A percentile compares a stretch with the other conserved stretches of the same genome.
phyloP scores from a whole-genome alignment of 2,888 invertebrate species.

The Petrolisthes cinctipes region DNA sequence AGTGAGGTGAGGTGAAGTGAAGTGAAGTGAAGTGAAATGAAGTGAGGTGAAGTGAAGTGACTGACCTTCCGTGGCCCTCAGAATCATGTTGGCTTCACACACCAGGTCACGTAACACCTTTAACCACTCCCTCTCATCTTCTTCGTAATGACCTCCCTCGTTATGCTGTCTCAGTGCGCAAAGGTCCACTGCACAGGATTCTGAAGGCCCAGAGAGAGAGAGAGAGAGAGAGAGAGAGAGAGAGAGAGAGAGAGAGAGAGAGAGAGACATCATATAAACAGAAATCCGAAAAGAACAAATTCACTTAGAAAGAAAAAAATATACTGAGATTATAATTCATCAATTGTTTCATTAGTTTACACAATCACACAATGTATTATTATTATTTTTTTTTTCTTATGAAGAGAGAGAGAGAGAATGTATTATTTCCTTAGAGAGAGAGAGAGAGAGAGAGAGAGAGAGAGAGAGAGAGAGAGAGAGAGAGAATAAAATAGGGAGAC shows the following conservation, averaged over 20 bases:
- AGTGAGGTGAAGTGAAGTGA: background rate
- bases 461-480: conserved; percentile 1
- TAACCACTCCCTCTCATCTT: background rate
- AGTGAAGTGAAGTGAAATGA: background rate
- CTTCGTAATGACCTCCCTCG: background rate
- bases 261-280: background rate
- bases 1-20: background rate
- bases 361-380: too few relatives aligned
- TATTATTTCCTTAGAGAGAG: background rate
- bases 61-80: background rate
- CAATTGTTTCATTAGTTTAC: too few relatives aligned
- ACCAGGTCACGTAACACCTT: background rate
- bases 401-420: background rate
- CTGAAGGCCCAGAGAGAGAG: background rate
- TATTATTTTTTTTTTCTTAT: background rate
- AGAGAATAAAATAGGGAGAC: background rate
- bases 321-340: too few relatives aligned
- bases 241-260: conserved; percentile 1
- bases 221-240: conserved; percentile 1
- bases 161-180: background rate
- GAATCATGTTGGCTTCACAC: background rate
- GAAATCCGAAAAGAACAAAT: too few relatives aligned
- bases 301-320: too few relatives aligned
- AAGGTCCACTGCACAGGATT: background rate
- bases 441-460: conserved; percentile 5